A percentile compares a stretch with the other conserved stretches of the same genome.
These are phyloP conservation scores for Amblyraja radiata DNA, from an alignment of 2,797 vertebrate species.

Conservation along the genomic window DNA sequence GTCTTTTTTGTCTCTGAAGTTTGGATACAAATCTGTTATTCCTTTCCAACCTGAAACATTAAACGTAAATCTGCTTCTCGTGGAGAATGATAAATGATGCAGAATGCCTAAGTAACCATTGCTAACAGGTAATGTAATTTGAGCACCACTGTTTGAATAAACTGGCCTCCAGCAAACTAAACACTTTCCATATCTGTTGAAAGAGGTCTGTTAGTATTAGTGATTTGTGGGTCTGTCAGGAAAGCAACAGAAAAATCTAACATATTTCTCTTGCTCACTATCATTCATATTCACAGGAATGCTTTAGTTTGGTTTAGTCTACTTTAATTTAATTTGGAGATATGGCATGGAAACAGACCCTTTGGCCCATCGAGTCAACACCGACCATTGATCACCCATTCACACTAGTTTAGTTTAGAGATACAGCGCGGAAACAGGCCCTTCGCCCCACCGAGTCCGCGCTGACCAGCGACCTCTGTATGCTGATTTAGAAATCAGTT, in stretches of 20 bases:
- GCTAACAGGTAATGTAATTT: conserved; percentile 41
- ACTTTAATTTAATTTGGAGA: too few relatives aligned
- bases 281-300: conserved; percentile 40
- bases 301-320: too few relatives aligned
- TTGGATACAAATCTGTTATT: conserved; percentile 1
- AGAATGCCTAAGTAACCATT: conserved; percentile 41
- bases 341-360: too few relatives aligned
- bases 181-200: conserved; percentile 42
- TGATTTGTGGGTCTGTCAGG: conserved; percentile 45
- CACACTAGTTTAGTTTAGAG: too few relatives aligned
- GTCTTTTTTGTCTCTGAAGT: neutral
- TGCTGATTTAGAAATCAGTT: too few relatives aligned
- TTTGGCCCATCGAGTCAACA: too few relatives aligned
- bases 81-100: conserved; percentile 51
- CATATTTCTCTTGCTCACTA: conserved; percentile 47
- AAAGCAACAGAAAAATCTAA: conserved; percentile 40
- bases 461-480: too few relatives aligned
- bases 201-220: conserved; percentile 53
- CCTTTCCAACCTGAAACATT: neutral
- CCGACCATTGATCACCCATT: too few relatives aligned
- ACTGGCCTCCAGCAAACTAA: conserved; percentile 44
- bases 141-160: conserved; percentile 55
- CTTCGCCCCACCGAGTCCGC: too few relatives aligned
- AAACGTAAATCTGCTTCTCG: neutral
- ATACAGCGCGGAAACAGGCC: too few relatives aligned